These are phyloP conservation scores for Maccullochella peelii DNA, from an alignment of 2,113 vertebrate genomes.

Conservation along the genomic window DNA sequence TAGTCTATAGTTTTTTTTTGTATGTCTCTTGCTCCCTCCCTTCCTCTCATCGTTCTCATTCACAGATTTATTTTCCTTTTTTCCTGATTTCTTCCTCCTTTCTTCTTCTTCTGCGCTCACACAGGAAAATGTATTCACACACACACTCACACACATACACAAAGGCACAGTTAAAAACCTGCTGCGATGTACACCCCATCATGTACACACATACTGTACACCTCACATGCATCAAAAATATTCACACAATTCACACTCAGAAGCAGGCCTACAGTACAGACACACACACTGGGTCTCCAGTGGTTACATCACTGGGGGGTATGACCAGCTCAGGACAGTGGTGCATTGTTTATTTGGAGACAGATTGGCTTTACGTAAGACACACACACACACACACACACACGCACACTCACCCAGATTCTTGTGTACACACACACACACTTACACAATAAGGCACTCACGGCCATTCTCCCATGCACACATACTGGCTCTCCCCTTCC, in stretches of 20 bases:
- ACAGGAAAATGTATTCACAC: no score
- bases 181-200: neutral
- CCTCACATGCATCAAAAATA: neutral
- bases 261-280: constrained; percentile 12
- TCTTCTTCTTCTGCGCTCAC: no score
- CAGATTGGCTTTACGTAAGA: constrained; percentile 67
- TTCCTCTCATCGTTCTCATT: neutral
- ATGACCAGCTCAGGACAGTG: constrained; percentile 71
- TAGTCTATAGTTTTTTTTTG: neutral
- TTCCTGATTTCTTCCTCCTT: neutral
- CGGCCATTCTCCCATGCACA: constrained; percentile 15
- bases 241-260: neutral
- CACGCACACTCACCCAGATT: neutral
- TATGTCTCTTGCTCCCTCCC: neutral
- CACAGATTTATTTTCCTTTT: neutral
- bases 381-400: constrained; percentile 17
- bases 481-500: constrained; percentile 42
- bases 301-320: constrained; percentile 68
- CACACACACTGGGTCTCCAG: constrained; percentile 20
- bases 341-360: constrained; percentile 70
- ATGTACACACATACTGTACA: neutral
- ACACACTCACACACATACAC: no score
- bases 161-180: neutral
- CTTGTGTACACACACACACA: constrained; percentile 14
- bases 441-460: constrained; percentile 42